Evolutionary conservation across 2,797 vertebrate genomes (phyloP).

Genomic region (Nyctibius grandis): DNA sequence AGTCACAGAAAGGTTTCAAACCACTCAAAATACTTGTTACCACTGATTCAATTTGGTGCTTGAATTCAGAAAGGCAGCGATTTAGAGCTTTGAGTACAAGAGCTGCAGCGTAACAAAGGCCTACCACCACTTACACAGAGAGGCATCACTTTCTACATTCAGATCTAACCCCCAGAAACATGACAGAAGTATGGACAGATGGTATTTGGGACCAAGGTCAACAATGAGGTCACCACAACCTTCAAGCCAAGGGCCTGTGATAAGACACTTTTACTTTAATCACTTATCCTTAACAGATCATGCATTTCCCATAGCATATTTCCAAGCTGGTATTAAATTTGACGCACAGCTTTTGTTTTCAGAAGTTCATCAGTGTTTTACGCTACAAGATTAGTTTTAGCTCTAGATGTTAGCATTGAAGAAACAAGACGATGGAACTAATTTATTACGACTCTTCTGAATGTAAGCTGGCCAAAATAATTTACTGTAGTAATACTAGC

Average conservation of each 20-base stretch:
- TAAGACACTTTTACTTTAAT: background rate
- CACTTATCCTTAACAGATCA: background rate
- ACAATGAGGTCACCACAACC: background rate
- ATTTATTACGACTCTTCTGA: background rate
- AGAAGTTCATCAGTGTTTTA: background rate
- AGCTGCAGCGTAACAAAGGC: background rate
- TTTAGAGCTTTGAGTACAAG: background rate
- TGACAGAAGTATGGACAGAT: background rate
- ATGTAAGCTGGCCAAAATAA: background rate
- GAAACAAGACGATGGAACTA: background rate
- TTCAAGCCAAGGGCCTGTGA: background rate
- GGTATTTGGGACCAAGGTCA: constrained; percentile 21
- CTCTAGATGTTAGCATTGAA: background rate
- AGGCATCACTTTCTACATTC: background rate
- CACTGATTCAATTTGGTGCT: background rate
- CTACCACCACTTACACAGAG: background rate
- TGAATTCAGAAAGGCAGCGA: background rate
- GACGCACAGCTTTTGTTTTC: background rate
- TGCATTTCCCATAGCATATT: background rate
- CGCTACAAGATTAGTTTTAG: background rate
- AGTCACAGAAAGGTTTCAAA: background rate
- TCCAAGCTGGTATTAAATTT: background rate
- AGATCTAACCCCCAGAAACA: background rate
- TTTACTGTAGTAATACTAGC: background rate
- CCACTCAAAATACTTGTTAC: background rate